A percentile compares a stretch with the other conserved stretches of the same genome.
These are phyloP conservation scores for Phalacrocorax brasilianus DNA, from an alignment of 2,113 vertebrate genomes.

Conservation along the genomic window DNA sequence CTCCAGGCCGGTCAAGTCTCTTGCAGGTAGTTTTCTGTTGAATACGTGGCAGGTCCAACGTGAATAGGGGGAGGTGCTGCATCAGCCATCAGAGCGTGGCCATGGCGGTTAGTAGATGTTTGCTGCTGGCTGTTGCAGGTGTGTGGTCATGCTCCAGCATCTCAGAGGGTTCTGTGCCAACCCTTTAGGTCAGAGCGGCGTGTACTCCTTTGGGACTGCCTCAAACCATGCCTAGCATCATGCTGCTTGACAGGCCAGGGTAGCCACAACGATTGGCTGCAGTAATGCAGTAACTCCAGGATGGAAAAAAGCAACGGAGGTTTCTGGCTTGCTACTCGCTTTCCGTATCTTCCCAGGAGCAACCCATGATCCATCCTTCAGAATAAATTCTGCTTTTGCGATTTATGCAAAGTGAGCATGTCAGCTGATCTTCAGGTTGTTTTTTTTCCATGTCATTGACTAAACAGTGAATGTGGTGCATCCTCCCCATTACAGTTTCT, in stretches of 20 bases:
- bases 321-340: background rate
- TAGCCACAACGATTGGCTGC: background rate
- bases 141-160: accelerated
- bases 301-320: background rate
- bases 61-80: accelerated
- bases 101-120: background rate
- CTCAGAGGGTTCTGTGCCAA: background rate
- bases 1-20: background rate
- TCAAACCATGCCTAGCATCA: background rate
- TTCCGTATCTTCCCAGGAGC: background rate
- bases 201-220: accelerated
- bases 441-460: background rate
- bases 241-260: accelerated
- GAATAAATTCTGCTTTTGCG: background rate
- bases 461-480: accelerated
- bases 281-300: accelerated
- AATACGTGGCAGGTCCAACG: accelerated
- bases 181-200: accelerated
- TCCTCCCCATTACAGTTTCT: accelerated
- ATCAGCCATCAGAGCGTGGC: accelerated
- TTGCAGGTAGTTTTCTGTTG: background rate
- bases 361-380: background rate
- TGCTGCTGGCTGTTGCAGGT: background rate
- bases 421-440: background rate
- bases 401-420: background rate